These are phyloP conservation scores for Holothuria leucospilota DNA, from an alignment of 53 echinoderm and acorn worm species.

Conservation along the genomic window DNA sequence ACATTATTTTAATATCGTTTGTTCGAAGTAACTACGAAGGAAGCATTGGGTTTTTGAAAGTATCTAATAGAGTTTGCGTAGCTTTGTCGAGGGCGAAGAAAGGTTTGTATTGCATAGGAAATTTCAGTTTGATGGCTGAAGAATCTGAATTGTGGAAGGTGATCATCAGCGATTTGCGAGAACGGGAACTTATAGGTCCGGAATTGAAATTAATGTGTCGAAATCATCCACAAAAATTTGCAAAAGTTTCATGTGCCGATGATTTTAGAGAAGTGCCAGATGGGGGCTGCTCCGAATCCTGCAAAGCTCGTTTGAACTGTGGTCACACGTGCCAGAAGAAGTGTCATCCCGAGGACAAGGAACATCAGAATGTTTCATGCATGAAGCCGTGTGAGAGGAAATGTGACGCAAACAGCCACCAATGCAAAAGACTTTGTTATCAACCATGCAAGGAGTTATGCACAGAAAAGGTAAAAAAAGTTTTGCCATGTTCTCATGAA, in stretches of 20 bases:
- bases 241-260: constrained; percentile 30
- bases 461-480: constrained; percentile 20
- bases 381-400: constrained; percentile 47
- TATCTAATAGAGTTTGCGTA: constrained; percentile 87
- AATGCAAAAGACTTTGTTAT: constrained; percentile 60
- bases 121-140: constrained; percentile 63
- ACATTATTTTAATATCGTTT: constrained; percentile 87
- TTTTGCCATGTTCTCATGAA: constrained; percentile 3
- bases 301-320: constrained; percentile 65
- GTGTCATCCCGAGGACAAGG: constrained; percentile 67
- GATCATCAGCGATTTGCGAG: constrained; percentile 51
- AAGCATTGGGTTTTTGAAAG: constrained; percentile 80
- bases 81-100: constrained; percentile 86
- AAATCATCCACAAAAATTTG: constrained; percentile 56
- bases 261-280: constrained; percentile 69
- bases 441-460: constrained; percentile 60
- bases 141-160: constrained; percentile 59
- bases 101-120: constrained; percentile 92
- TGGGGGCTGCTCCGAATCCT: constrained; percentile 60
- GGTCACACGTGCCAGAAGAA: constrained; percentile 63
- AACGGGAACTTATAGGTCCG: constrained; percentile 29
- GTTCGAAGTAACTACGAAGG: constrained; percentile 87
- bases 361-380: constrained; percentile 57
- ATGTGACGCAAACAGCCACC: constrained; percentile 48
- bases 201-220: constrained; percentile 61